Base-by-base conservation (phyloP, 2,113 vertebrate species). In the Donacobius atricapilla region DNA sequence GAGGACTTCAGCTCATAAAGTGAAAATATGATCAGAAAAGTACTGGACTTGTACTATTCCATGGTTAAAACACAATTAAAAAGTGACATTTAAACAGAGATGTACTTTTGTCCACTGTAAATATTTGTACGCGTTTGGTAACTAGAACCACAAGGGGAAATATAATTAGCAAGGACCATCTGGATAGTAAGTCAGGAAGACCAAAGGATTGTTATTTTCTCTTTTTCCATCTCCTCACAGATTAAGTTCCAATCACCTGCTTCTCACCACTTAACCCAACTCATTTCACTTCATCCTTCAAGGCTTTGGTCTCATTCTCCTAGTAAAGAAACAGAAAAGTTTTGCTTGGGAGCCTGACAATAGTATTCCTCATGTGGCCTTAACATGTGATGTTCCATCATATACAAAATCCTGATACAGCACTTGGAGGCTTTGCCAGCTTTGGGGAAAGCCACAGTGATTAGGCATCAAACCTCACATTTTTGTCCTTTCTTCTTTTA, bases 121-220 rank as follows among this genome's bases (percentile, higher is more conserved):
- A 95, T 92, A 69, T 90, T 93, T 96, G 85, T 81, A 90, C 25
- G 25, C 40, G 17, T 72, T 83, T 95, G 70, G 65, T 64, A 83
- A 81, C 25, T 70, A 66, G 80, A 90, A 68, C 16, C 64, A 77
- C 68, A 66, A 58, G 44, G 79, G 47, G 51, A 65, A 93, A 60
- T 71, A 71, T 31, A 83, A 86, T 90, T 83, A 73, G 21, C 0
- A 0, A 91, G 70, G 63, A 54, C 72, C 58, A 65, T 93, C 87
- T 94, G 76, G 71, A 63, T 33, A 28, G 13, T 22, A 60, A 45
- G 65, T 53, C 64, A 78, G 76, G 31, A 81, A 78, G 89, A 93
- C 47, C 72, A 61, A 86, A 83, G 44, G 47, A 63, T 18, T 77
- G 16, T n/a, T 83, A 45, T 83, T 89, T 84, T 75, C 5, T 7